Evolutionary conservation across 2,113 vertebrate genomes (phyloP), one percentile per base, ranked within the genome.

Genomic region (Callocephalon fimbriatum): DNA sequence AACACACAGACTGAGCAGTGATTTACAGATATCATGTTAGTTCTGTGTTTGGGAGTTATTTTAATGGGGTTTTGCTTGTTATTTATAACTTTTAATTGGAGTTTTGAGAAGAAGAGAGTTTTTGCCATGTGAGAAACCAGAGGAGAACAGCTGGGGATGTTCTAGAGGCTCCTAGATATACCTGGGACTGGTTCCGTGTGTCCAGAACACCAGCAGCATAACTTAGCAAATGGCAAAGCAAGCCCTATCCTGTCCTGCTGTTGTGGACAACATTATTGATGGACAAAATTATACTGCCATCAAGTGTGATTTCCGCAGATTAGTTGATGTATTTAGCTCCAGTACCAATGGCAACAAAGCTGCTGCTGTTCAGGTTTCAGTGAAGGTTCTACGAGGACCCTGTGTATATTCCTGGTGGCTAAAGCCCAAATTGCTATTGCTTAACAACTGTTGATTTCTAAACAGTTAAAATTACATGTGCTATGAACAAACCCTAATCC

Each of bases 401-500:
- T 23, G 29, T 25, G 15, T 90, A 16, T 82, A 7, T 75, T 85
- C 74, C 29, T 90, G 56, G 15, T 82, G 31, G 32, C 1, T 8
- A 70, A 85, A 79, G 66, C 70, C 42, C 32, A 38, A 87, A 70
- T 6, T 87, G 47, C 35, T 59, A 92, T 85, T 90, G 74, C 85
- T 93, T 93, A 88, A 90, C 92, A 94, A 50, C 90, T 59, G 56
- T 18, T 85, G 56, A 72, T 85, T 96, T 82, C 48, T 54, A 79
- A 76, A 16, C 23, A 88, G 37, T 88, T 93, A 54, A 92, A 82
- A 70, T 56, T 92, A 47, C 2, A 17, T 20, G 0, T 86, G 21
- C 38, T 76, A 53, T 22, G 32, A 56, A n/a, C 54, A 58, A 58
- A 58, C 20, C 54, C 54, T 74, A 93, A 87, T 90, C 15, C 17